phyloP scores from a whole-genome alignment of 2,113 vertebrate species.

The Percina caprodes region DNA sequence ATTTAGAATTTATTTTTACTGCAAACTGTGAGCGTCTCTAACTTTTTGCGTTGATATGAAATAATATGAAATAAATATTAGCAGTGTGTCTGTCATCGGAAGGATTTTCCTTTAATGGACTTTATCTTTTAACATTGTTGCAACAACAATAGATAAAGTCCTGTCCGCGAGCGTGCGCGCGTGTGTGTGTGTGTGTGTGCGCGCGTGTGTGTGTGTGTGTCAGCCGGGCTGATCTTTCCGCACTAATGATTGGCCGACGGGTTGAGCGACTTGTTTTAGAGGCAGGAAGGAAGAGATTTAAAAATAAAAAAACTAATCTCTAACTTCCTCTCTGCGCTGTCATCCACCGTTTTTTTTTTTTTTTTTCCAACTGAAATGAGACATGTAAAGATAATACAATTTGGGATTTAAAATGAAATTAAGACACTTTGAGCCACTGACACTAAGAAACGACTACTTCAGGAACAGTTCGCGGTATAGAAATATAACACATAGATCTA shows the following conservation, averaged over 20 bases:
- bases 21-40: neutral
- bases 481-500: no score
- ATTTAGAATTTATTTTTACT: neutral
- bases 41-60: neutral
- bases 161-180: neutral
- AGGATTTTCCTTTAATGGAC: neutral
- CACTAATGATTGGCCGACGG: neutral
- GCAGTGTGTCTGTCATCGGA: neutral
- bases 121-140: neutral
- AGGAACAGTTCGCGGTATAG: no score
- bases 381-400: neutral
- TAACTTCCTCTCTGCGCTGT: constrained; percentile 75
- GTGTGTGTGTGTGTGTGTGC: neutral
- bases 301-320: constrained; percentile 63
- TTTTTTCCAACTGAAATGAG: no score
- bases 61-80: no score
- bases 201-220: constrained; percentile 9
- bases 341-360: neutral
- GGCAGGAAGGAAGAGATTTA: constrained; percentile 76
- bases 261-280: constrained; percentile 67
- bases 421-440: no score
- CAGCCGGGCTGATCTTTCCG: neutral
- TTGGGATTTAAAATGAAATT: no score
- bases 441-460: no score
- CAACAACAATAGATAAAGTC: neutral